Evolutionary conservation across 2,888 invertebrate species (phyloP).

Genomic region (Harpalus rufipes): DNA sequence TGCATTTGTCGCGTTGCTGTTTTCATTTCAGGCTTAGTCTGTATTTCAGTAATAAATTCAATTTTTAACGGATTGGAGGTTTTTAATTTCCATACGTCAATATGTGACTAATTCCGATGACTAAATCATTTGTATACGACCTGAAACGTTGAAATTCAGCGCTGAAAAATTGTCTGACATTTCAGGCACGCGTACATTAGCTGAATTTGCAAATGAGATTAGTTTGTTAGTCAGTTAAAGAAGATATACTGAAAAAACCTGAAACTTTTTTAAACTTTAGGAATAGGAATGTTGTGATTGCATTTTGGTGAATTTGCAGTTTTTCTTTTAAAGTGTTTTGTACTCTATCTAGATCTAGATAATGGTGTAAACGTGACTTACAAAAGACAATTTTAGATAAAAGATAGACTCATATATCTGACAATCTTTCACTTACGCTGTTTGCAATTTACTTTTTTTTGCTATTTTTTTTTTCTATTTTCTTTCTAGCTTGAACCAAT

Average conservation of each 20-base stretch:
- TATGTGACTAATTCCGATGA: conserved; percentile 21
- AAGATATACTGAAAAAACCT: neutral
- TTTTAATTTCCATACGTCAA: conserved; percentile 38
- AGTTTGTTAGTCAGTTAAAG: neutral
- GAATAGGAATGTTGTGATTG: neutral
- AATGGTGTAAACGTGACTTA: conserved; percentile 1
- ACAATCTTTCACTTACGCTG: neutral
- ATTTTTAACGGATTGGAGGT: conserved; percentile 13
- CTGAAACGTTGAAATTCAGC: neutral
- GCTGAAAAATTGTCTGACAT: neutral
- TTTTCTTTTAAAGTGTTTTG: neutral
- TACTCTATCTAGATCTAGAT: neutral
- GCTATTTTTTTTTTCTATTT: neutral
- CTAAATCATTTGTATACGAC: conserved; percentile 13
- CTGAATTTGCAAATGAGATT: too few species aligned
- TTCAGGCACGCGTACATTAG: neutral
- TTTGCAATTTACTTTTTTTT: neutral
- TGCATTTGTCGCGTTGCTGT: neutral
- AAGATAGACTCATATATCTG: neutral
- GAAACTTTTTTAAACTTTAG: neutral
- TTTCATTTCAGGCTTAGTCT: neutral
- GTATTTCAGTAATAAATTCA: conserved; percentile 29
- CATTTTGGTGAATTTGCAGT: neutral
- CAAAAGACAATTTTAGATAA: conserved; percentile 3
- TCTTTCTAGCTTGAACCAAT: neutral